Conservation (phyloP, 2,888 invertebrate genomes). For the Tipula unca region DNA sequence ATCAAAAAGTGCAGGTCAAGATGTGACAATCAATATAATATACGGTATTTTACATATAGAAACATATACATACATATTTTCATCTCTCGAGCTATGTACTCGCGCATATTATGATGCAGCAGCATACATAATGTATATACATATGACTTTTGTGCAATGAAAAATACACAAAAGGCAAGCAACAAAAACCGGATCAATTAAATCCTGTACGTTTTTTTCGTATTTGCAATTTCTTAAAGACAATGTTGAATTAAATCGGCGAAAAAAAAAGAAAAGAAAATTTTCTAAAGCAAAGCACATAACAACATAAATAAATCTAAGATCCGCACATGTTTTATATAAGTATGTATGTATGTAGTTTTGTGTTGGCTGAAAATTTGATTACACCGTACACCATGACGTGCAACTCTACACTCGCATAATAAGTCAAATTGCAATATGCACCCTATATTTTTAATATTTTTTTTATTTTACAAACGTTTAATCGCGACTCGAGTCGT, state of each 20-base stretch:
- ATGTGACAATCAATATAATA: background rate
- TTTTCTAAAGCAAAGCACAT: background rate
- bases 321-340: background rate
- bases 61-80: background rate
- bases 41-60: background rate
- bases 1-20: background rate
- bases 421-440: background rate
- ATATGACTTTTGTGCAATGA: background rate
- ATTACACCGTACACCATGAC: background rate
- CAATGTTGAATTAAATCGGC: background rate
- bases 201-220: background rate
- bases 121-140: background rate
- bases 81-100: background rate
- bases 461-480: background rate
- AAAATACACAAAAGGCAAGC: background rate
- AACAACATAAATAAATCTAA: background rate
- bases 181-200: conserved; percentile 14
- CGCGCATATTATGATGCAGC: background rate
- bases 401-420: background rate
- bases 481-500: background rate
- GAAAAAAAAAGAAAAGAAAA: background rate
- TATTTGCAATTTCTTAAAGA: background rate
- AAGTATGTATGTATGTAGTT: background rate
- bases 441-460: background rate
- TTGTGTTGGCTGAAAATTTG: background rate